Evolutionary conservation across 2,888 invertebrate genomes (phyloP), one percentile per base, ranked within the genome.

Genomic region (Caenorhabditis sinica): DNA sequence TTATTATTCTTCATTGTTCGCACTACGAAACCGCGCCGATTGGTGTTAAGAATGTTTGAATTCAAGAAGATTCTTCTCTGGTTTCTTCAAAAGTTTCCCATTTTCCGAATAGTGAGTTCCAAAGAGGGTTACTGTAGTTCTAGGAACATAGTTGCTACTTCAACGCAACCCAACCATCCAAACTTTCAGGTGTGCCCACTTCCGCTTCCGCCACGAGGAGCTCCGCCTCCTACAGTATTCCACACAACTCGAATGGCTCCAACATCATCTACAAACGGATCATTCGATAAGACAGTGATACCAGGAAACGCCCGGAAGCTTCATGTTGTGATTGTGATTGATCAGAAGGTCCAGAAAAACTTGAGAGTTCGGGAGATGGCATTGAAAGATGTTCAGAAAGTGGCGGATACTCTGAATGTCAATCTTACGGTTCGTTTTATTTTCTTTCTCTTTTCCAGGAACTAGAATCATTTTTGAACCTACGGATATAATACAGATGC

Each of bases 261-360:
- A n/a, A 33, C 83, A 6, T 69, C 81, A 28, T 81, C 81, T 15
- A 49, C 73, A 8, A 81, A 61, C 28, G 81, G 81, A 43, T 81
- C 81, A 5, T 73, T 81, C 17, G 81, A 81, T 2, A 81, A 81
- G n/a, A 56, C 40, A 28, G 53, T 45, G 68, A 71, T 63, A 1
- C 76, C 82, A 1, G 79, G 79, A 23, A 82, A 76, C 43, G 82
- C 77, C 8, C 76, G 91, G n/a, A 80, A 86, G 49, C 87, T 92
- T 8, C 91, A 92, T 76, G 89, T 91, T 28, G 92, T 92, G 9
- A 72, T 92, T 20, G 92, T 92, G 28, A 91, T 92, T 53, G 92
- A 92, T 80, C 86, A 89, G 51, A 92, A 91, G 63, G 90, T 90
- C 43, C 90, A 90, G 76, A 92, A 93, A 72, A 85, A 88, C 75